Percentiles rank a stretch among this genome's conserved stretches.
These are phyloP conservation scores for Pomphorhynchus laevis DNA, from an alignment of 1,140 invertebrate species.

Conservation along the genomic window DNA sequence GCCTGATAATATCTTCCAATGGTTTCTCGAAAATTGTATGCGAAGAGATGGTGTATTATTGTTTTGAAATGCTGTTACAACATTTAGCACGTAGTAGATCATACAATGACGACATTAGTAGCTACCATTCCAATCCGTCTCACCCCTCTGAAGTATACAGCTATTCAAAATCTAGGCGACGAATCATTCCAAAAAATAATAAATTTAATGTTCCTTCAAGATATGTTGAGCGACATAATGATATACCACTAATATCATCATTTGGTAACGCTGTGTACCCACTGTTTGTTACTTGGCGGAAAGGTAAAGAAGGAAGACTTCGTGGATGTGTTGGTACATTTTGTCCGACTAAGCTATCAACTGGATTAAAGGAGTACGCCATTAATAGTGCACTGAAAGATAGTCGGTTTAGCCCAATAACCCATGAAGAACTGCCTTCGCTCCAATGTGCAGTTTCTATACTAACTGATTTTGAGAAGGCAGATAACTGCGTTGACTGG, in stretches of 20 bases:
- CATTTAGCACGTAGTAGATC: too few species aligned
- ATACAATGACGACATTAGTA: too few species aligned
- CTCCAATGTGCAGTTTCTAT: slow-evolving; percentile 78
- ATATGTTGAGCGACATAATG: too few species aligned
- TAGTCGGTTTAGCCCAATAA: slow-evolving; percentile 71
- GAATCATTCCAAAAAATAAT: too few species aligned
- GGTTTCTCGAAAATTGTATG: too few species aligned
- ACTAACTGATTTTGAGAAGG: slow-evolving; percentile 69
- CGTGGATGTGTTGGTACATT: slow-evolving; percentile 25
- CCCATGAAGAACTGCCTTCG: slow-evolving; percentile 51
- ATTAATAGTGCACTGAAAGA: slow-evolving; percentile 87
- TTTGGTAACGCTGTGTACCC: slow-evolving; percentile 22
- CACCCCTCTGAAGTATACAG: too few species aligned
- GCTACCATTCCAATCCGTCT: too few species aligned
- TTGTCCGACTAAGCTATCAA: slow-evolving; percentile 47
- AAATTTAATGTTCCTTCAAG: too few species aligned
- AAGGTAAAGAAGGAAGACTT: slow-evolving; percentile 40
- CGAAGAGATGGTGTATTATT: slow-evolving; percentile 9
- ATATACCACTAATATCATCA: background rate
- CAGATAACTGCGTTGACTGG: slow-evolving; percentile 71
- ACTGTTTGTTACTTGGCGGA: slow-evolving; percentile 90
- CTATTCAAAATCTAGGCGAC: too few species aligned
- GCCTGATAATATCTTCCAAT: too few species aligned
- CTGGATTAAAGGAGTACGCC: slow-evolving; percentile 67
- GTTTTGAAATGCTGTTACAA: slow-evolving; percentile 7